These are phyloP conservation scores for Capromys pilorides DNA, from an alignment of 2,797 vertebrate species.

Conservation along the genomic window DNA sequence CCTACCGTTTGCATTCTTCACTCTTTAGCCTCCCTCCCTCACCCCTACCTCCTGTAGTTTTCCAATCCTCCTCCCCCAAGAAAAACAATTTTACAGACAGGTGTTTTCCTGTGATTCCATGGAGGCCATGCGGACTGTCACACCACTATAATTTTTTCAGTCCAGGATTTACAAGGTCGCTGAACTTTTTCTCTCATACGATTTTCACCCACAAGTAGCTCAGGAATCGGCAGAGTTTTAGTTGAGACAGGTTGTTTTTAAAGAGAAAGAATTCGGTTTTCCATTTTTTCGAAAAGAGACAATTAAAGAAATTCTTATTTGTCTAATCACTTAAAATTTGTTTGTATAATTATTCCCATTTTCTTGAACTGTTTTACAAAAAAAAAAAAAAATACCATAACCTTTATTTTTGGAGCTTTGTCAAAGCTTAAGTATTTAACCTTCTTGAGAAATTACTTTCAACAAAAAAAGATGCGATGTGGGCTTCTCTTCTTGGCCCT, in stretches of 20 bases:
- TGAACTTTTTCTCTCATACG: constrained; percentile 64
- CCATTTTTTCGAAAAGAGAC: neutral
- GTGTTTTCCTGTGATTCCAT: constrained; percentile 30
- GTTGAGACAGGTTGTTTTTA: constrained; percentile 30
- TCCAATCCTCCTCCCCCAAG: neutral
- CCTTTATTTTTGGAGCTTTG: constrained; percentile 46
- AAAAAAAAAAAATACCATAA: constrained; percentile 45
- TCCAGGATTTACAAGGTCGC: constrained; percentile 66
- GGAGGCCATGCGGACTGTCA: neutral
- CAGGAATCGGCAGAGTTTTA: neutral
- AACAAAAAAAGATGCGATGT: neutral
- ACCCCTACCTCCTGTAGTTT: constrained; percentile 57
- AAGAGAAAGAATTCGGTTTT: constrained; percentile 37
- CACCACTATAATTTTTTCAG: neutral
- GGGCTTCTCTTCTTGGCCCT: neutral
- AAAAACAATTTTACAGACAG: constrained; percentile 12
- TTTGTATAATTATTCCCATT: neutral
- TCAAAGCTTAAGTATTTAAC: constrained; percentile 37
- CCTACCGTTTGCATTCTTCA: neutral
- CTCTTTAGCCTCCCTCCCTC: fast-evolving
- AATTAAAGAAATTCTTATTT: constrained; percentile 52
- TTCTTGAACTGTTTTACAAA: neutral
- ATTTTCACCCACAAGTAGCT: constrained; percentile 51
- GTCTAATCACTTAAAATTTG: constrained; percentile 22
- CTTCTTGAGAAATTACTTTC: constrained; percentile 29